Conservation (phyloP, 2,113 vertebrate genomes). For the Chloropsis cyanopogon region DNA sequence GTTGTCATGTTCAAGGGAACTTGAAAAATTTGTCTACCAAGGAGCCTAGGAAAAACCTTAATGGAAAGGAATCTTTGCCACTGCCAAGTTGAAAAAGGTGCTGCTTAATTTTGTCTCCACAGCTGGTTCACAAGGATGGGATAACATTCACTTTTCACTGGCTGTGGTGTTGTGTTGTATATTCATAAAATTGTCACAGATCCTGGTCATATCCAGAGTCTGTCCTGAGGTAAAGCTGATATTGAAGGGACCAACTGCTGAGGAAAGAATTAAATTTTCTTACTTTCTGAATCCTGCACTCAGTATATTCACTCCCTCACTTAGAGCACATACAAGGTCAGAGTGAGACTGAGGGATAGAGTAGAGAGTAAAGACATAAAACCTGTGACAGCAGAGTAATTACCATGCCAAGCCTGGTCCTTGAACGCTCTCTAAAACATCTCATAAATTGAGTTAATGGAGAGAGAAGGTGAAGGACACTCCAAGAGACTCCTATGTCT, state of each 20-base stretch:
- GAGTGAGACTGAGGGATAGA: background rate
- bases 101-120: background rate
- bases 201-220: background rate
- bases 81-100: background rate
- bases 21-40: background rate
- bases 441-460: conserved; percentile 19
- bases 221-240: background rate
- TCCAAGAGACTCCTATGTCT: background rate
- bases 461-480: background rate
- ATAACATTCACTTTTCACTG: background rate
- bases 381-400: conserved; percentile 20
- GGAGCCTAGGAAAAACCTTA: background rate
- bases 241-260: background rate
- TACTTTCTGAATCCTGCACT: background rate
- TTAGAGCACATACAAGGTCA: background rate
- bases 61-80: background rate
- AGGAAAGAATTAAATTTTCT: background rate
- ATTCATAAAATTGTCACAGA: background rate
- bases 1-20: background rate
- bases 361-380: background rate
- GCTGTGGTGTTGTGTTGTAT: background rate
- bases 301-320: background rate
- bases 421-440: background rate
- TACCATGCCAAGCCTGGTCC: background rate
- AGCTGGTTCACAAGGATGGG: background rate